Conservation (phyloP, 1,140 invertebrate species). For the Camponotus floridanus region DNA sequence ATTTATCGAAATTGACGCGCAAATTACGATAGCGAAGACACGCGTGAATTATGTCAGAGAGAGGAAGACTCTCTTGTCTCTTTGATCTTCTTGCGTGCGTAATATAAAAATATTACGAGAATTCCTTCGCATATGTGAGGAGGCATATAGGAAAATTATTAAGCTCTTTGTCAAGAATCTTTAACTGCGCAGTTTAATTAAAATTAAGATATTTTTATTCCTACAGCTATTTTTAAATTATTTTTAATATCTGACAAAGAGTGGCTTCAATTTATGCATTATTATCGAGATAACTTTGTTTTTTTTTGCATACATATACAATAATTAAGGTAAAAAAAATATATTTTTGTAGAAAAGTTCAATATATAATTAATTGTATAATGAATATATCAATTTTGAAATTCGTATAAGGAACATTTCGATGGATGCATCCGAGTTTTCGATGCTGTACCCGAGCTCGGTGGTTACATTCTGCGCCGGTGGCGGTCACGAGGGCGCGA, state of each 20-base stretch:
- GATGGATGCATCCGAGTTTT: slow-evolving; percentile 51
- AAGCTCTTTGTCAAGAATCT: not conserved
- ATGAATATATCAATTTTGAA: not conserved
- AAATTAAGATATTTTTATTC: not conserved
- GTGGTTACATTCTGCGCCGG: slow-evolving; percentile 78
- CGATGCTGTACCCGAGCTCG: slow-evolving; percentile 24
- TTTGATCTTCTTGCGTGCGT: not conserved
- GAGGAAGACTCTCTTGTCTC: slow-evolving; percentile 6
- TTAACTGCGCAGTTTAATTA: not conserved
- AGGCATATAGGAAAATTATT: slow-evolving; percentile 12
- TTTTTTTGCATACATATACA: not conserved
- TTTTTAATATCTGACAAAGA: not conserved
- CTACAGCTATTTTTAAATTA: not conserved
- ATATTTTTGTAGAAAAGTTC: not conserved
- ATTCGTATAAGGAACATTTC: slow-evolving; percentile 16
- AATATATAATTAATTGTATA: not conserved
- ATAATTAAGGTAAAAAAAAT: not conserved
- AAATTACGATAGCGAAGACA: not conserved
- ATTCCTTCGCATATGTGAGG: not conserved
- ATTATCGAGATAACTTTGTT: not conserved
- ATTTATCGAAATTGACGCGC: slow-evolving; percentile 42
- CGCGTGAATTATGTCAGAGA: slow-evolving; percentile 26
- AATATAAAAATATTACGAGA: not conserved
- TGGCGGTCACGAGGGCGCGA: slow-evolving; percentile 83
- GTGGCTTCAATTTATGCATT: not conserved